phyloP scores from a whole-genome alignment of 2,113 vertebrate species.

The Triplophysa rosa region DNA sequence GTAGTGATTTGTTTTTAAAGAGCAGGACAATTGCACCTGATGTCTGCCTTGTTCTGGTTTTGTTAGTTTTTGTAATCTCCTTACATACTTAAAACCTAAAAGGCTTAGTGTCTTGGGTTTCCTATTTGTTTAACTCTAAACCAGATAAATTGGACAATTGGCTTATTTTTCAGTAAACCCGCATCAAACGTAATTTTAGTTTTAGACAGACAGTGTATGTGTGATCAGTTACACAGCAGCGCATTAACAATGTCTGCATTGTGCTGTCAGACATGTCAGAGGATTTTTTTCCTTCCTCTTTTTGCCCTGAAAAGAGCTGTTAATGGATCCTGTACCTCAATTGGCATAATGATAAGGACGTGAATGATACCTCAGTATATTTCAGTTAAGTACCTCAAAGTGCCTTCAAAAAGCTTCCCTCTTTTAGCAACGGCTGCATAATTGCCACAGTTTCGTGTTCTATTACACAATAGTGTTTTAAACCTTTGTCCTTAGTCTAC shows the following conservation, averaged over 20 bases:
- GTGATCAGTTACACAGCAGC: constrained; percentile 42
- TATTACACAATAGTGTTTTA: constrained; percentile 49
- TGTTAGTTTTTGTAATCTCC: neutral
- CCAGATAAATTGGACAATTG: neutral
- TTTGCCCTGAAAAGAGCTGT: constrained; percentile 43
- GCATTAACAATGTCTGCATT: constrained; percentile 51
- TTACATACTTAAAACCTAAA: neutral
- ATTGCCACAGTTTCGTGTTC: constrained; percentile 55
- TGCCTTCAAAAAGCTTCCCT: constrained; percentile 41
- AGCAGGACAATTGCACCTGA: neutral
- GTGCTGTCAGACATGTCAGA: constrained; percentile 51
- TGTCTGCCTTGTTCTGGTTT: neutral
- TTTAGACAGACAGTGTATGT: constrained; percentile 29
- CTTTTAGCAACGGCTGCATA: constrained; percentile 46
- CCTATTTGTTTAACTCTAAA: neutral
- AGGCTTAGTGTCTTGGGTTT: neutral
- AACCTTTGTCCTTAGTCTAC: constrained; percentile 21
- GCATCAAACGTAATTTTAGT: constrained; percentile 36
- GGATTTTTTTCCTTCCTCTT: constrained; percentile 10
- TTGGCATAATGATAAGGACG: constrained; percentile 51
- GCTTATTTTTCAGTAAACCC: constrained; percentile 36
- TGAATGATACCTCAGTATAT: constrained; percentile 49
- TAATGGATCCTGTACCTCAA: constrained; percentile 57
- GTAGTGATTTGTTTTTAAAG: neutral
- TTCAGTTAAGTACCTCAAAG: constrained; percentile 47